Base-by-base conservation (phyloP, 2,797 vertebrate species). In the Mastacembelus armatus region DNA sequence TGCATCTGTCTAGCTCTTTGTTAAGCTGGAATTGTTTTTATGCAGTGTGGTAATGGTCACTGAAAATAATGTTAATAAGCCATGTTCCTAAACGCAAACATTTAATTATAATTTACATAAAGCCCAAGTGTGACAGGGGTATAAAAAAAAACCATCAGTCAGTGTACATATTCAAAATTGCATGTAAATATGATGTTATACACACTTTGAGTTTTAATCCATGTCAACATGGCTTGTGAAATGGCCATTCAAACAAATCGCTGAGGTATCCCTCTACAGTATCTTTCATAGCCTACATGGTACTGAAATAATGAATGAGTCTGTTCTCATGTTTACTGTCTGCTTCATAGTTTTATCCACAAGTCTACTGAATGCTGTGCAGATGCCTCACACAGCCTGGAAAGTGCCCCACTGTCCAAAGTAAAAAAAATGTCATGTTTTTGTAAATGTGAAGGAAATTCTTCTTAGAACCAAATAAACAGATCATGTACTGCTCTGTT, bases 391-490 rank as follows among this genome's bases (percentile, higher is more conserved):
- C 69, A 66, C 63, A 79, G 71, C 55, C 71, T 66, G 33, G 77
- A 32, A 86, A 82, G 71, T 69, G 72, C 69, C 66, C 71, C 39
- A 44, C 42, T 76, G 81, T 86, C 43, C 81, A 78, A 87, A 87
- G 77, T 74, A 48, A 80, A 32, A 81, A 79, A 57, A 66, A 32
- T 78, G 60, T 74, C 77, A n/a, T 81, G 76, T 85, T 80, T 91
- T 88, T 90, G 82, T 92, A 83, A 73, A 85, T 90, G 85, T 74
- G 66, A 85, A 81, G 78, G 71, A 63, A 75, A 59, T 66, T 88
- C 74, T 83, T 90, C 71, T 75, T 78, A 85, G 78, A 91, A 76
- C 76, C 84, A 89, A 93, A 92, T 92, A 93, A 93, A 92, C 42
- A 69, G 22, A 60, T 15, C 30, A 30, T 26, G 14, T 57, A 16